Evolutionary conservation across 2,888 invertebrate species (phyloP), one percentile per base, ranked within the genome.

Genomic region (Cosmia trapezina): DNA sequence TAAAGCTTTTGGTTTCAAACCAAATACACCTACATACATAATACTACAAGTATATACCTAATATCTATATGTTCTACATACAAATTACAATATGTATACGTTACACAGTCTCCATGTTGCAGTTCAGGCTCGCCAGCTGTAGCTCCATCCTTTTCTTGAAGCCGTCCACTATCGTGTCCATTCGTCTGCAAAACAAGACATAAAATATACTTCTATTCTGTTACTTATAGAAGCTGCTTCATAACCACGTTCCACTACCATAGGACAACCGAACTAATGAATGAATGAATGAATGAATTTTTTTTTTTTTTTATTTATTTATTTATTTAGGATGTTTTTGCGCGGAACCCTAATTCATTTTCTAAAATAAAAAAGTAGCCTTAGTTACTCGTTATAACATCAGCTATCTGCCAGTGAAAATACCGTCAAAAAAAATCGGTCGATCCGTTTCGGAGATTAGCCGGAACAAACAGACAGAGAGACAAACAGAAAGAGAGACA

Each of bases 121-220:
- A 94, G 83, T 96, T 96, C 64, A 98, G 97, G 90, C 97, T 97
- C 72, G 97, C 94, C 64, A 98, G 92, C 89, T 98, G 98, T 51
- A 98, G 94, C 86, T 96, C 97, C 98, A 98, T 98, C 78, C 96
- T 94, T 47, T 96, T 96, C 88, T 97, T 97, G 80, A 97, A 97
- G 54, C 96, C 96, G 64, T 96, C 95, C 51, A 98, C 93, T 70
- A 98, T 96, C 70, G 95, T 96, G 78, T 97, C 97, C 86, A 97
- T 97, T 53, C 97, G 94, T 87, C 97, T 97, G 91, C n/a, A 92
- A 93, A 86, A 85, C 82, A 86, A 69, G 17, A 56, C 33, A 33
- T 54, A 17, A 6, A 6, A n/a, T n/a, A n/a, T n/a, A n/a, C n/a
- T n/a, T n/a, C n/a, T n/a, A n/a, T n/a, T n/a, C n/a, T n/a, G n/a